These are phyloP conservation scores for Mandrillus leucophaeus DNA, from an alignment of 2,113 vertebrate genomes.

Conservation along the genomic window DNA sequence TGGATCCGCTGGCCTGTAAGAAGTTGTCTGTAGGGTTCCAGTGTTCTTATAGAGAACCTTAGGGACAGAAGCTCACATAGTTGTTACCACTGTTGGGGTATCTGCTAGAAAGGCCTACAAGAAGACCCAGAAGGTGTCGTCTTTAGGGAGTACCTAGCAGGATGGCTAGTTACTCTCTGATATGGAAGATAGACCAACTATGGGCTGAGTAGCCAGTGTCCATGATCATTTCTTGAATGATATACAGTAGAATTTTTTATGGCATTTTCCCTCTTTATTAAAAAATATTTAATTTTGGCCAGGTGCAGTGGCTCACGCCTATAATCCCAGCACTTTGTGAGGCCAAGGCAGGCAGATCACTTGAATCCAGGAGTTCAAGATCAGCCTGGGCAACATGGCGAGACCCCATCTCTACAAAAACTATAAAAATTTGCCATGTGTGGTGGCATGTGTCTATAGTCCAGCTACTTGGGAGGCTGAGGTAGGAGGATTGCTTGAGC, in stretches of 20 bases:
- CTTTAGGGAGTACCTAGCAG: not conserved
- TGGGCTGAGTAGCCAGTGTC: not conserved
- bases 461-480: no score
- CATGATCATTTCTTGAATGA: no score
- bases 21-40: not conserved
- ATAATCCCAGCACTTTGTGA: no score
- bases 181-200: not conserved
- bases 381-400: no score
- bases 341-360: no score
- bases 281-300: not conserved
- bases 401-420: no score
- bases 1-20: slow-evolving; percentile 97
- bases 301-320: no score
- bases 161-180: not conserved
- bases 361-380: no score
- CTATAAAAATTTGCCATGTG: no score
- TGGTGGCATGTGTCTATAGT: no score
- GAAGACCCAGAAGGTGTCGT: not conserved
- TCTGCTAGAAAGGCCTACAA: not conserved
- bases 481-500: no score
- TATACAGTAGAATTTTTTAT: not conserved
- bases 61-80: not conserved
- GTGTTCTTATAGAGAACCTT: not conserved
- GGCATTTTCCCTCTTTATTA: not conserved
- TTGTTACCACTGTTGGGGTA: no score